Percentiles rank a stretch among this genome's conserved stretches.
These are phyloP conservation scores for Hypotaenidia okinawae DNA, from an alignment of 2,797 vertebrate species.

Conservation along the genomic window DNA sequence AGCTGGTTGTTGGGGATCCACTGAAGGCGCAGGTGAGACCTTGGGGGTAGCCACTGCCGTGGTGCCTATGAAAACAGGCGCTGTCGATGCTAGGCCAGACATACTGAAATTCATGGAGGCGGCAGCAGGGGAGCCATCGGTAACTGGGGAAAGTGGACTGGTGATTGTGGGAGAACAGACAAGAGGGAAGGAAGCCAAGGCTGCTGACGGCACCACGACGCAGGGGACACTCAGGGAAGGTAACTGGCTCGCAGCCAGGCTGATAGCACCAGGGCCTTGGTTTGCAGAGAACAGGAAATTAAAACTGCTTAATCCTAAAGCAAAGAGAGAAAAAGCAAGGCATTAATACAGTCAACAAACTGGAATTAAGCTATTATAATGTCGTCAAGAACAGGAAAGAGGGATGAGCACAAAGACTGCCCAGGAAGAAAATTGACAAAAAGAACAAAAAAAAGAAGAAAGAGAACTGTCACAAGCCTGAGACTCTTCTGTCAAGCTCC, in stretches of 20 bases:
- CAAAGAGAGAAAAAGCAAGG: conserved; percentile 29
- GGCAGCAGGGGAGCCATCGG: conserved; percentile 52
- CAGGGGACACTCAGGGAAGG: conserved; percentile 85
- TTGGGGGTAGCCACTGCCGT: conserved; percentile 71
- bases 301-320: conserved; percentile 85
- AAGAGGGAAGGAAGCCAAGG: conserved; percentile 82
- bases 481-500: background rate
- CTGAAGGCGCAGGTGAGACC: background rate
- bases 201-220: conserved; percentile 84
- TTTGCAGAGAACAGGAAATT: conserved; percentile 85
- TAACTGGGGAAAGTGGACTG: conserved; percentile 53
- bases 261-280: conserved; percentile 70
- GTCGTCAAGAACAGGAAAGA: background rate
- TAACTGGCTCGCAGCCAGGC: conserved; percentile 70
- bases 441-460: background rate
- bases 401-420: background rate
- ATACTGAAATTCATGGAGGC: conserved; percentile 77
- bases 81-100: conserved; percentile 75
- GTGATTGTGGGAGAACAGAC: conserved; percentile 81
- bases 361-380: background rate
- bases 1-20: conserved; percentile 58
- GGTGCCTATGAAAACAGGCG: conserved; percentile 81
- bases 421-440: background rate
- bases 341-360: background rate
- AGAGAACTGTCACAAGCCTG: background rate